These are phyloP conservation scores for Sitobion miscanthi DNA, from an alignment of 1,140 invertebrate species.

Conservation along the genomic window DNA sequence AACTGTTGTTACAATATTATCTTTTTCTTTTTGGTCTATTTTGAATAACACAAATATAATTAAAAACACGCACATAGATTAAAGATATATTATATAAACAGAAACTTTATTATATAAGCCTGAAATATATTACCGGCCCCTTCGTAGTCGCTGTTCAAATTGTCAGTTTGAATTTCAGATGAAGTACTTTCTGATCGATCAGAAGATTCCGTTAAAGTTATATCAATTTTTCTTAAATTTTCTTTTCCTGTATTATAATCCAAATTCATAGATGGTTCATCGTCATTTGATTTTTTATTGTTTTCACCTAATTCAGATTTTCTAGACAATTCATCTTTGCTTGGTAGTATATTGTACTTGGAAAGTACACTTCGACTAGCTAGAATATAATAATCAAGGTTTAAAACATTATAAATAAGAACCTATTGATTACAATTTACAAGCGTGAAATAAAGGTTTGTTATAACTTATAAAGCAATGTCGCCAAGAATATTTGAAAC, in stretches of 20 bases:
- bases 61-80: background rate
- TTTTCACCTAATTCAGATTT: background rate
- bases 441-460: background rate
- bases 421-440: background rate
- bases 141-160: background rate
- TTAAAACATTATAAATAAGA: background rate
- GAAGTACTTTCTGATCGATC: slow-evolving; percentile 51
- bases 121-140: background rate
- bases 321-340: slow-evolving; percentile 11
- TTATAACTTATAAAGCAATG: background rate
- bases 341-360: slow-evolving; percentile 42
- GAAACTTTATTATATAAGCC: no score
- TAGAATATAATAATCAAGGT: background rate
- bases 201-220: slow-evolving; percentile 44
- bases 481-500: background rate
- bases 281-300: background rate
- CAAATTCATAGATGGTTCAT: background rate
- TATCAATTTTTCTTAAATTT: slow-evolving; percentile 43
- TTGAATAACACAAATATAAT: background rate
- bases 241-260: slow-evolving; percentile 10
- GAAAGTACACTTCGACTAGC: slow-evolving; percentile 38
- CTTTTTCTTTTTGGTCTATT: slow-evolving; percentile 14
- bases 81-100: no score
- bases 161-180: slow-evolving; percentile 17
- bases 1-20: background rate